phyloP scores from a whole-genome alignment of 1,140 invertebrate genomes.

The Myzus persicae region DNA sequence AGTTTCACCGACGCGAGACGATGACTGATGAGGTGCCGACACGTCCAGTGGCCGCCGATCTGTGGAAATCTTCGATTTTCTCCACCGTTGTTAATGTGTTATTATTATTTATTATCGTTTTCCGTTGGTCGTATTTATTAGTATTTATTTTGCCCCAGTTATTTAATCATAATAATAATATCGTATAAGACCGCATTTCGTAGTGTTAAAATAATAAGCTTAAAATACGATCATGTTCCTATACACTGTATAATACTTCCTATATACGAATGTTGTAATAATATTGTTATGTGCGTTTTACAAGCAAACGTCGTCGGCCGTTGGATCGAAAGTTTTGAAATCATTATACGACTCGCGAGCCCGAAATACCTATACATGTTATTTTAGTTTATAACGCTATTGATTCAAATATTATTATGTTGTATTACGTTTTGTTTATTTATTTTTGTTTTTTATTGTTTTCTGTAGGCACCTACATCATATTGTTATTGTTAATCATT shows the following conservation, averaged over 20 bases:
- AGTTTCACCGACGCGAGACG: background rate
- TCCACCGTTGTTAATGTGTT: background rate
- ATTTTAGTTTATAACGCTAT: background rate
- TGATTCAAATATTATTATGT: background rate
- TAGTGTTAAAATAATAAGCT: background rate
- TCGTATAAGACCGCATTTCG: background rate
- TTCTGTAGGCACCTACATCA: background rate
- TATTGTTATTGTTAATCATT: background rate
- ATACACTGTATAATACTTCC: background rate
- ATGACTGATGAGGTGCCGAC: background rate
- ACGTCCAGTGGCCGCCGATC: background rate
- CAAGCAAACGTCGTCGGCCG: background rate
- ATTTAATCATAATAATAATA: background rate
- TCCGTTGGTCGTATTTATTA: background rate
- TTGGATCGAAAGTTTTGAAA: background rate
- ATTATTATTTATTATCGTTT: slow-evolving; percentile 17
- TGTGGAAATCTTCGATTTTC: background rate
- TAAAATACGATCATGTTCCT: slow-evolving; percentile 16
- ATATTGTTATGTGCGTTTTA: background rate
- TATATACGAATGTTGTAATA: background rate
- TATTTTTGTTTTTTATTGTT: background rate
- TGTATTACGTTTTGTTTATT: background rate
- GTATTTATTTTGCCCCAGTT: background rate
- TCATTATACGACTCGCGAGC: background rate
- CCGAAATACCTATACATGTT: background rate